phyloP scores from a whole-genome alignment of 1,140 invertebrate species.

The Cyrtorhinus lividipennis region DNA sequence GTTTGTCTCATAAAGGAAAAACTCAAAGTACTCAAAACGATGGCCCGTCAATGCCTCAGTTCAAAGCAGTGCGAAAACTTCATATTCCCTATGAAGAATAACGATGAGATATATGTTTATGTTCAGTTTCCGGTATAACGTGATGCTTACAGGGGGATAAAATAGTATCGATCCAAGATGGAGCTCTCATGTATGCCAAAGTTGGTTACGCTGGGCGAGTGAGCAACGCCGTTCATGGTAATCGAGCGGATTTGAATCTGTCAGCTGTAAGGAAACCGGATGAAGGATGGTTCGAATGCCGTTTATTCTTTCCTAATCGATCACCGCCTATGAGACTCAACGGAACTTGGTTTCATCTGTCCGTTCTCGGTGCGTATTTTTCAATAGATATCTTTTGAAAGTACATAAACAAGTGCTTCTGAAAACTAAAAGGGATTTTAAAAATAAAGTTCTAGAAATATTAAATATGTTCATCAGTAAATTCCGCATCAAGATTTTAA shows the following conservation, averaged over 20 bases:
- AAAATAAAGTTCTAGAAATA: too few relatives aligned
- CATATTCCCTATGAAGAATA: neutral
- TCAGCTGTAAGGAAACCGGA: conserved; percentile 78
- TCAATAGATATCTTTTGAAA: too few relatives aligned
- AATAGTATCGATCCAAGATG: conserved; percentile 69
- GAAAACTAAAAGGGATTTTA: too few relatives aligned
- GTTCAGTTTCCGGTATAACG: too few relatives aligned
- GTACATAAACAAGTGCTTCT: too few relatives aligned
- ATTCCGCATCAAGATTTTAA: too few relatives aligned
- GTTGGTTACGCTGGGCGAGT: conserved; percentile 62
- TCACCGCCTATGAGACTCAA: conserved; percentile 66
- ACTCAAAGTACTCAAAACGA: too few relatives aligned
- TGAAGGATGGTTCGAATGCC: conserved; percentile 83
- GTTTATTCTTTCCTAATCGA: conserved; percentile 73
- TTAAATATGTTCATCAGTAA: too few relatives aligned
- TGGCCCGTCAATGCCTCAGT: too few relatives aligned
- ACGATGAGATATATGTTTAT: too few relatives aligned
- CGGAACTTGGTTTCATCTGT: conserved; percentile 74
- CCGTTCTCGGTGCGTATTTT: conserved; percentile 69
- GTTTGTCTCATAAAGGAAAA: too few relatives aligned
- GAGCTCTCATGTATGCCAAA: conserved; percentile 41
- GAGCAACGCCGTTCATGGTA: conserved; percentile 31
- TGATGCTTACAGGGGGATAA: conserved; percentile 40
- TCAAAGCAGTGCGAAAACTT: too few relatives aligned
- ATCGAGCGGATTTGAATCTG: conserved; percentile 61